Evolutionary conservation across 2,113 vertebrate species (phyloP), one percentile per base, ranked within the genome.

Genomic region (Pangasianodon gigas): DNA sequence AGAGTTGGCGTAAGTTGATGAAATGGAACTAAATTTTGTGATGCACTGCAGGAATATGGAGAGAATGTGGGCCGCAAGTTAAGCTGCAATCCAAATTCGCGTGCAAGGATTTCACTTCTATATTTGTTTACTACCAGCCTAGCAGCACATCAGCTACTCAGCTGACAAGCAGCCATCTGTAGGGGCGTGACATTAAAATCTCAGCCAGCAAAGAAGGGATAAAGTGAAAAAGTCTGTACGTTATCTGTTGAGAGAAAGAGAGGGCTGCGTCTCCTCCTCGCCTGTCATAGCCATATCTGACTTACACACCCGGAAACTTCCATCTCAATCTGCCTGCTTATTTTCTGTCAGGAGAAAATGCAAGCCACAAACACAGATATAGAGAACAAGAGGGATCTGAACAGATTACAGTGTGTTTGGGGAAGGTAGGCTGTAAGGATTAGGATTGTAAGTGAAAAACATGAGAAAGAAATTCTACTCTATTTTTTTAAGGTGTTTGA

Each of bases 91-190:
- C 26, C 89, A 56, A 87, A 90, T 60, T 19, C 37, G 62, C 3
- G 26, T 65, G 26, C 24, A 19, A 71, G 77, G 75, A 81, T 82
- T 90, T 90, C 85, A 58, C 48, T 58, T 56, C 65, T 83, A 69
- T 80, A 65, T 90, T 85, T 90, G 85, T 87, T 90, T 87, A 92
- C 89, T 75, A 86, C 7, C 89, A 84, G 37, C 29, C 89, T 86
- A 46, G 84, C 86, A 77, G 84, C 18, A 84, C 89, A 88, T 90
- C 84, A 46, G 83, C 90, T 44, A 79, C 65, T 60, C 26, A 65
- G 84, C 77, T 89, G 89, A 84, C 85, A 88, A 88, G 79, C 79
- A 87, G 88, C 62, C 54, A 71, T 90, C 86, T 88, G 87, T 62
- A 84, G 79, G 77, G 85, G 84, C 46, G 87, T 86, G 84, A 82